Evolutionary conservation across 1,140 invertebrate genomes (phyloP).

Genomic region (Meloidogyne floridensis): DNA sequence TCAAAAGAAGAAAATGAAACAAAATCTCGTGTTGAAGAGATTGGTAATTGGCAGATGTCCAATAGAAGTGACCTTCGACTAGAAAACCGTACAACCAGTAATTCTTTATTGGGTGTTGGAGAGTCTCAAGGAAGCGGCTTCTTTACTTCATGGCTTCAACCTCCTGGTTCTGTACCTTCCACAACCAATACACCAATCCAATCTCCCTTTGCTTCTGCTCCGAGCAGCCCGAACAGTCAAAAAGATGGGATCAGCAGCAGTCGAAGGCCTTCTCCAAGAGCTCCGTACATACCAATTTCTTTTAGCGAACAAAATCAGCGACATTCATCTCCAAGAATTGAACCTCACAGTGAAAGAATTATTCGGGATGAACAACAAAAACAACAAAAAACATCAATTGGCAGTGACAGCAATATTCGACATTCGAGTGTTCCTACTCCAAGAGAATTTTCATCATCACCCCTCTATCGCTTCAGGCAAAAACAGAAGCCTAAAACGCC

Average conservation of each 20-base stretch:
- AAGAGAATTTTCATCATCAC: conserved; percentile 21
- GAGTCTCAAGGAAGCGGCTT: not conserved
- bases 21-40: not conserved
- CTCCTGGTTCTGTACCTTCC: not conserved
- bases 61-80: not conserved
- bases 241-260: not conserved
- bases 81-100: not conserved
- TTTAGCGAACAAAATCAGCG: not conserved
- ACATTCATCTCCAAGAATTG: not conserved
- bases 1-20: not conserved
- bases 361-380: not conserved
- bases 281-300: not conserved
- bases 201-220: not conserved
- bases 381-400: not conserved
- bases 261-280: not conserved
- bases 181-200: not conserved
- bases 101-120: not conserved
- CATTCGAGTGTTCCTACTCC: conserved; percentile 23
- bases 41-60: not conserved
- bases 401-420: not conserved
- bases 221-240: not conserved
- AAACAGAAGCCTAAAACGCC: conserved; percentile 30
- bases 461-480: conserved; percentile 28
- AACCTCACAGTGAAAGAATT: not conserved
- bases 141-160: conserved; percentile 9